Evolutionary conservation across 2,113 vertebrate genomes (phyloP).

Genomic region (Synodontis membranacea): DNA sequence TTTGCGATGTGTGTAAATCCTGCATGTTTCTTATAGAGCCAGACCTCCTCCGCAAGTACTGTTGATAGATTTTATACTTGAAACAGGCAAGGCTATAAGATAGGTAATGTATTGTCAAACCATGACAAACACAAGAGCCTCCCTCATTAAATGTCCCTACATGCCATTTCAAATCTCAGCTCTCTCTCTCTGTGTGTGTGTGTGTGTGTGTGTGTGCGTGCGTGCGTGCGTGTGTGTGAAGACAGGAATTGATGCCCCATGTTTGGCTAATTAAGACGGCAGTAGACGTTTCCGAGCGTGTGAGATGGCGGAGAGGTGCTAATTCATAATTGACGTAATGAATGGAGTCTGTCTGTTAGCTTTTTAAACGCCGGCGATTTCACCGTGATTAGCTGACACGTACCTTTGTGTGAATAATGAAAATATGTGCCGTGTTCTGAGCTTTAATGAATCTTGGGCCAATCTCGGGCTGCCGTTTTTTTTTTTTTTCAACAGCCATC

Average conservation of each 20-base stretch:
- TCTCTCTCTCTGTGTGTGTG: slow-evolving; percentile 12
- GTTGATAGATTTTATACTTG: slow-evolving; percentile 65
- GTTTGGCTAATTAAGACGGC: slow-evolving; percentile 86
- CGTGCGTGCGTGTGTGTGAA: slow-evolving; percentile 36
- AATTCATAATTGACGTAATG: slow-evolving; percentile 90
- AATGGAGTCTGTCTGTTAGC: slow-evolving; percentile 82
- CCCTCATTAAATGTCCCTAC: slow-evolving; percentile 71
- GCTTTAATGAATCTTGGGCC: slow-evolving; percentile 77
- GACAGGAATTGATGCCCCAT: slow-evolving; percentile 68
- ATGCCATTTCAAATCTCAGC: slow-evolving; percentile 70
- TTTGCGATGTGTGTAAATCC: slow-evolving; percentile 36
- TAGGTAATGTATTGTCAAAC: slow-evolving; percentile 64
- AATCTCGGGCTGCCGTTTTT: slow-evolving; percentile 68
- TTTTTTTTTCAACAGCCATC: slow-evolving; percentile 46
- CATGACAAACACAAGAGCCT: slow-evolving; percentile 66
- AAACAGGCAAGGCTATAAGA: slow-evolving; percentile 63
- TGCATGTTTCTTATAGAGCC: slow-evolving; percentile 23
- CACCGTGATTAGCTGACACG: slow-evolving; percentile 80
- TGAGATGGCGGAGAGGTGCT: slow-evolving; percentile 78
- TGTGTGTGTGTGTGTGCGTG: slow-evolving; percentile 37
- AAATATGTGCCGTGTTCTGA: slow-evolving; percentile 76
- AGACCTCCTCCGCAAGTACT: slow-evolving; percentile 11
- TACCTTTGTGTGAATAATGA: slow-evolving; percentile 85
- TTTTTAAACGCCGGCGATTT: slow-evolving; percentile 84
- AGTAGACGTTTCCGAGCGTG: slow-evolving; percentile 76